Evolutionary conservation across 2,113 vertebrate species (phyloP), one percentile per base, ranked within the genome.

Genomic region (Anolis carolinensis): DNA sequence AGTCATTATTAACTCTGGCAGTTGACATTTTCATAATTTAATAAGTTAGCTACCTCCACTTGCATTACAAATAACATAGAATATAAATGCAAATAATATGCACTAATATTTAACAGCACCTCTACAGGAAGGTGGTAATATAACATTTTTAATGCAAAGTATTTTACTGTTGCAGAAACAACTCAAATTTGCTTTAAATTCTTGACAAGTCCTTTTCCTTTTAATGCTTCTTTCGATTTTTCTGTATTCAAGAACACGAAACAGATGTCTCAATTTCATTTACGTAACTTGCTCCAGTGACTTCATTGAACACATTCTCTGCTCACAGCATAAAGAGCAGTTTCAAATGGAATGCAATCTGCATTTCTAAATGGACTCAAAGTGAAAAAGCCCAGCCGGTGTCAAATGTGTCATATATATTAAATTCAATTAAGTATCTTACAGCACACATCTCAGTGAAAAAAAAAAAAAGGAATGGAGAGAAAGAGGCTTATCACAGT

Each of bases 391-490:
- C 73, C 70, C 74, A 34, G 32, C 9, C 48, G 72, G 25, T 52
- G 72, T 84, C 82, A 81, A 76, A n/a, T 50, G 79, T 78, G 74
- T 50, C 79, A 79, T 32, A 67, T 81, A 63, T 81, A 87, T 85
- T 73, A 82, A 85, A 48, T 82, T 68, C 48, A 89, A 48, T n/a
- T 82, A 78, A 87, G 36, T 36, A 78, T 52, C 74, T 82, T 59
- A 34, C 39, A 50, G 30, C 55, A 79, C 50, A 68, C 34, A 65
- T 25, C n/a, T 84, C 21, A 30, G 30, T 72, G 50, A 72, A 34
- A n/a, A n/a, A n/a, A n/a, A 59, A 71, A 59, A 50, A 36, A 78
- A 63, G 30, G 11, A 23, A 32, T 32, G 32, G 68, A 72, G 7
- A 34, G 25, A 27, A 79, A 79, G 39, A 44, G 39, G 48, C 50